A percentile compares a stretch with the other conserved stretches of the same genome.
Conservation (phyloP, 2,797 vertebrate species). For the Sebastes paucispinis region DNA sequence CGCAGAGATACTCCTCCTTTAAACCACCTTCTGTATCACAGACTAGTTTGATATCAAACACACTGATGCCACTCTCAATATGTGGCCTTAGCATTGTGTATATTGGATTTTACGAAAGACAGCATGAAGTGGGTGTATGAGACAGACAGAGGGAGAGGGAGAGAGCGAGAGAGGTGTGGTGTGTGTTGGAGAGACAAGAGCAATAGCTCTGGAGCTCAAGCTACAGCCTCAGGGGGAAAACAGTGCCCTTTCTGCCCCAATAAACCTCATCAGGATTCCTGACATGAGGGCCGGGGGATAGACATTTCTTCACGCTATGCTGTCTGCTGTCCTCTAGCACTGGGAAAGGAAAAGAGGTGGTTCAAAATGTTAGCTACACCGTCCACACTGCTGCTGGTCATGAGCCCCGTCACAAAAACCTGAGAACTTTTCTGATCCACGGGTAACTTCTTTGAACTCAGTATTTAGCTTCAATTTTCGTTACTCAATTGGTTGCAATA, state of each 20-base stretch:
- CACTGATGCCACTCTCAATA: conserved; percentile 16
- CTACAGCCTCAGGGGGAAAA: conserved; percentile 80
- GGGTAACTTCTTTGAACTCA: neutral
- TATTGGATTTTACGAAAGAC: conserved; percentile 25
- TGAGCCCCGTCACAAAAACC: conserved; percentile 4
- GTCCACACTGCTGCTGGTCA: conserved; percentile 22
- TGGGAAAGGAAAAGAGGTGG: conserved; percentile 65
- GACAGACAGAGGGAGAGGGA: neutral
- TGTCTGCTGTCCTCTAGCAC: conserved; percentile 85
- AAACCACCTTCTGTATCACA: conserved; percentile 14
- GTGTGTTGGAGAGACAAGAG: conserved; percentile 62
- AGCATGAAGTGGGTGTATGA: conserved; percentile 29
- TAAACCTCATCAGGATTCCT: conserved; percentile 89
- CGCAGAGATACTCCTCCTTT: conserved; percentile 4
- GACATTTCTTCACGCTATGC: conserved; percentile 92
- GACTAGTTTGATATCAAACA: conserved; percentile 17
- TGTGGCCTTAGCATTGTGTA: neutral
- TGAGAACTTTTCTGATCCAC: conserved; percentile 4
- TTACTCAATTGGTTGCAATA: no score
- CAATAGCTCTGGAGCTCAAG: conserved; percentile 72
- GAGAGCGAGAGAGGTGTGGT: conserved; percentile 33
- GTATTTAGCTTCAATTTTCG: neutral
- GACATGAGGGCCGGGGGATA: conserved; percentile 81
- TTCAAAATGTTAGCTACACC: conserved; percentile 45
- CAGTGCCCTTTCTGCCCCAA: conserved; percentile 93